Evolutionary conservation across 1,140 invertebrate genomes (phyloP).

Genomic region (Drosophila eugracilis): DNA sequence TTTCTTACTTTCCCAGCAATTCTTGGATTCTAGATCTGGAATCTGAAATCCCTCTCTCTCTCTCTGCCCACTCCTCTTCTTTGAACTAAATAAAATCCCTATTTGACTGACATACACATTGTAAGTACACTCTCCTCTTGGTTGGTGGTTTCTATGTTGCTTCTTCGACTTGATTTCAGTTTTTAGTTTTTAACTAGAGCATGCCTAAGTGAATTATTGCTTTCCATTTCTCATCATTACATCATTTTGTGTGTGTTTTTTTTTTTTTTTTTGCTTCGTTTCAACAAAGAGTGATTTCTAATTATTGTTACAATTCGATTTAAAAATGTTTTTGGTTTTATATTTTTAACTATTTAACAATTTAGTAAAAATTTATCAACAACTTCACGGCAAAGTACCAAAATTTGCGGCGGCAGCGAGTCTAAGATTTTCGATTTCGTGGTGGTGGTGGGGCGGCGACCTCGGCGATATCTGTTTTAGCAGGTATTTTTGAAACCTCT

Average conservation of each 20-base stretch:
- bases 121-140: constrained; percentile 45
- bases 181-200: constrained; percentile 73
- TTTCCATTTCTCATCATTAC: constrained; percentile 72
- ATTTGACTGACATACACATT: constrained; percentile 51
- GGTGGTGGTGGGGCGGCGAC: constrained; percentile 6
- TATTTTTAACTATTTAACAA: constrained; percentile 79
- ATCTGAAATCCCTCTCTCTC: too few relatives aligned
- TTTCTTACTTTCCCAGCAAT: constrained; percentile 42
- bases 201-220: constrained; percentile 75
- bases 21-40: constrained; percentile 4
- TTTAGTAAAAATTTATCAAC: constrained; percentile 79
- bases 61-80: too few relatives aligned
- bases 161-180: constrained; percentile 51
- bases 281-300: constrained; percentile 59
- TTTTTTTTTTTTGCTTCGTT: constrained; percentile 36
- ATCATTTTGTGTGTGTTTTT: too few relatives aligned
- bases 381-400: constrained; percentile 45
- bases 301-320: constrained; percentile 83
- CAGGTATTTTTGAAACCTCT: constrained; percentile 84
- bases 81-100: constrained; percentile 52
- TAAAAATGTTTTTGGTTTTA: constrained; percentile 71
- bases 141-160: constrained; percentile 61
- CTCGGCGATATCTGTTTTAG: constrained; percentile 56
- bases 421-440: not conserved
- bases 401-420: constrained; percentile 44